Evolutionary conservation across 2,888 invertebrate genomes (phyloP).

Genomic region (Cerastoderma edule): DNA sequence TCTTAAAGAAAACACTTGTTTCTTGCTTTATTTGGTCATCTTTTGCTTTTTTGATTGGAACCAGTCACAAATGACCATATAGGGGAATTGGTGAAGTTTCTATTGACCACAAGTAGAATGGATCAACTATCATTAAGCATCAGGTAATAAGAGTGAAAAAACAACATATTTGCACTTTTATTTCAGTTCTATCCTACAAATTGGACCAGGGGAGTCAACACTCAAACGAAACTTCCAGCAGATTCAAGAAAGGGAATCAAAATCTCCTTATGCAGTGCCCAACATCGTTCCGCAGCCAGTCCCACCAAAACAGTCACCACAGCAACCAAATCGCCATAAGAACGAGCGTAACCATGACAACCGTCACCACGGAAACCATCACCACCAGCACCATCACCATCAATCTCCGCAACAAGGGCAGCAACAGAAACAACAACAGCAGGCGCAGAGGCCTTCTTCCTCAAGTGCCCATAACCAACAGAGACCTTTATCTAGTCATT

Average conservation of each 20-base stretch:
- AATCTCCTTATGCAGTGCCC: constrained; percentile 63
- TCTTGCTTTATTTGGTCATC: too few relatives aligned
- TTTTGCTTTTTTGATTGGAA: too few relatives aligned
- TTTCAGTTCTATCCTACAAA: constrained; percentile 92
- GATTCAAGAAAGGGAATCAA: constrained; percentile 88
- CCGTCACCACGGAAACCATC: constrained; percentile 83
- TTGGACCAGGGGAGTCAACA: constrained; percentile 94
- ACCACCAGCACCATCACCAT: constrained; percentile 87
- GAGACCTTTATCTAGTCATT: constrained; percentile 67
- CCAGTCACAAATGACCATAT: too few relatives aligned
- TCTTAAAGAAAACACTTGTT: too few relatives aligned
- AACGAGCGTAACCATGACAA: constrained; percentile 63
- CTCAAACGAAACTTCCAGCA: constrained; percentile 98
- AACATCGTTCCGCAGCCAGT: constrained; percentile 58
- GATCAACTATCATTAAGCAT: too few relatives aligned
- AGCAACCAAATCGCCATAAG: constrained; percentile 88
- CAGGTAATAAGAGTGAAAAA: too few relatives aligned
- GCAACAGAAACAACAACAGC: constrained; percentile 61
- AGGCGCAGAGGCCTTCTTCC: constrained; percentile 42
- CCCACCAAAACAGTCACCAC: constrained; percentile 75
- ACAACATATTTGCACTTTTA: too few relatives aligned
- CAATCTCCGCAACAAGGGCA: constrained; percentile 62
- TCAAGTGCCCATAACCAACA: constrained; percentile 42
- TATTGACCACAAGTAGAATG: too few relatives aligned
- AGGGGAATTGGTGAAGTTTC: too few relatives aligned